Percentiles rank a stretch among this genome's conserved stretches.
Conservation (phyloP, 2,113 vertebrate genomes). For the Sclerurus mexicanus region DNA sequence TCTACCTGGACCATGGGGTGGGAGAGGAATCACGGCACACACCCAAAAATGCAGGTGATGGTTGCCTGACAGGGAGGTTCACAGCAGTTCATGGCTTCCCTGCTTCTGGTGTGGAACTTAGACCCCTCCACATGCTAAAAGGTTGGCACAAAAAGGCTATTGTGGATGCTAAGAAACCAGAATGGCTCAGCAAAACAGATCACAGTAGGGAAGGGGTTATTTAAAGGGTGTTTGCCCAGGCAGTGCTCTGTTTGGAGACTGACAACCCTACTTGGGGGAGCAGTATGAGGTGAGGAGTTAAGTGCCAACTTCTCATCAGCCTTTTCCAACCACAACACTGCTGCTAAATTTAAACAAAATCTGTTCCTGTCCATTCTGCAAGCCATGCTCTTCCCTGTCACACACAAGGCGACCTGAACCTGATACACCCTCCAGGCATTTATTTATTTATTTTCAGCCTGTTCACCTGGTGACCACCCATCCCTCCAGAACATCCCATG, state of each 20-base stretch:
- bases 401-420: background rate
- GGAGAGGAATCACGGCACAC: background rate
- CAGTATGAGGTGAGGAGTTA: background rate
- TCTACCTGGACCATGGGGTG: background rate
- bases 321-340: conserved; percentile 9
- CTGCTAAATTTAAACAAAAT: conserved; percentile 59
- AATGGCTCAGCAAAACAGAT: background rate
- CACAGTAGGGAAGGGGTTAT: background rate
- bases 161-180: background rate
- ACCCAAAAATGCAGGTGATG: background rate
- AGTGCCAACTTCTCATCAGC: conserved; percentile 23
- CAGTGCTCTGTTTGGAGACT: background rate
- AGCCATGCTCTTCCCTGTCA: background rate
- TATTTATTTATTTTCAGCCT: background rate
- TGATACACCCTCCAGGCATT: background rate
- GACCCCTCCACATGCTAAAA: background rate
- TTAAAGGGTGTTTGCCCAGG: background rate
- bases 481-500: background rate
- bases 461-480: conserved; percentile 1
- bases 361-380: conserved; percentile 25
- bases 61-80: background rate
- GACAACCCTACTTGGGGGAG: background rate
- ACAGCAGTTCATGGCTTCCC: background rate
- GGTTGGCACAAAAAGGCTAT: background rate
- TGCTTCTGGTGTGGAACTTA: background rate